Conservation (phyloP, 2,113 vertebrate species). For the Dryoscopus gambensis region DNA sequence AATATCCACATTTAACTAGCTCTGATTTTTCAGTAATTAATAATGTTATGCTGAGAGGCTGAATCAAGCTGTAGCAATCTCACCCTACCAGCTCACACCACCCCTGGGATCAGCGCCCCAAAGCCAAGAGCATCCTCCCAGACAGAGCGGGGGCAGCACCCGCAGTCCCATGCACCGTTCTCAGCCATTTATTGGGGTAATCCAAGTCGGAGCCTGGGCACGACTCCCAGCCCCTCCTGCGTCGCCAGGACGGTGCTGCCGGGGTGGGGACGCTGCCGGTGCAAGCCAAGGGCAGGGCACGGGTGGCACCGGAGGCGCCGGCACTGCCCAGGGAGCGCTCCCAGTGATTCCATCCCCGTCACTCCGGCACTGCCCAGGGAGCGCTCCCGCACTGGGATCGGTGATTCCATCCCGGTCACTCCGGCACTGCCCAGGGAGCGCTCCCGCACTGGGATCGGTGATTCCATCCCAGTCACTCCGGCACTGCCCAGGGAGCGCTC, state of each 20-base stretch:
- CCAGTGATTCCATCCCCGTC: accelerated
- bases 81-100: not conserved
- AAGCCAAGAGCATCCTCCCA: not conserved
- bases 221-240: not conserved
- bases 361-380: no score
- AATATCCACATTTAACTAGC: not conserved
- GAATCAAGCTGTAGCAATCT: not conserved
- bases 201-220: accelerated
- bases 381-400: no score
- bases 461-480: no score
- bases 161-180: not conserved
- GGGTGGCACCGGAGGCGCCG: accelerated
- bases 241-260: not conserved
- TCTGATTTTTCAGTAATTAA: not conserved
- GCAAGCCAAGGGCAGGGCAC: accelerated
- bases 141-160: accelerated
- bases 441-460: no score
- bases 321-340: not conserved
- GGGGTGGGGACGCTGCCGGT: accelerated
- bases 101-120: not conserved
- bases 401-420: no score
- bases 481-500: no score
- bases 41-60: not conserved
- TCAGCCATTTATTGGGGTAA: not conserved
- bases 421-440: no score